phyloP scores from a whole-genome alignment of 1,140 invertebrate genomes.

The Diorhabda elongata region DNA sequence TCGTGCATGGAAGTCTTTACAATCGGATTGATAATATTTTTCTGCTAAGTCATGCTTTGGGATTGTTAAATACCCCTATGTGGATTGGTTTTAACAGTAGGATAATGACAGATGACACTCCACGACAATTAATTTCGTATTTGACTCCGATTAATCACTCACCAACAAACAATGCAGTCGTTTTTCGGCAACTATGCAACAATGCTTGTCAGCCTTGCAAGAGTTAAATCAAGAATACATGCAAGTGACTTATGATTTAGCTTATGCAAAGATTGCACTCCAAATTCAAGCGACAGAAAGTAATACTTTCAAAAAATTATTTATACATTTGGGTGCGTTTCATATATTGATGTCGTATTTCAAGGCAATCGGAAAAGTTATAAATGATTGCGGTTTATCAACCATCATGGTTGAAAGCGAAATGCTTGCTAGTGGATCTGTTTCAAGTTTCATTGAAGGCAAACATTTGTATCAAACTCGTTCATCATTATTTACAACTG shows the following conservation, averaged over 20 bases:
- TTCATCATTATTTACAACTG: too few relatives aligned
- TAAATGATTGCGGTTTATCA: conserved; percentile 41
- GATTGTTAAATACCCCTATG: conserved; percentile 30
- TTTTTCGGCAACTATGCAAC: conserved; percentile 11
- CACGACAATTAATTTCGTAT: too few relatives aligned
- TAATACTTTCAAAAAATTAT: conserved; percentile 27
- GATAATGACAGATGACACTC: too few relatives aligned
- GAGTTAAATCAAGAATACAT: conserved; percentile 17
- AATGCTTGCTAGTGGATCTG: not conserved
- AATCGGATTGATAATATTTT: conserved; percentile 23
- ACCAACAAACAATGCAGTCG: conserved; percentile 35
- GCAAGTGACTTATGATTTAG: conserved; percentile 20
- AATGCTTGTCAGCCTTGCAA: too few relatives aligned
- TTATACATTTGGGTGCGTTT: conserved; percentile 40
- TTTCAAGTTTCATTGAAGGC: too few relatives aligned
- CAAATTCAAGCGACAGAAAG: conserved; percentile 27
- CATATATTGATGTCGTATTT: conserved; percentile 33
- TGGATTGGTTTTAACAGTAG: not conserved
- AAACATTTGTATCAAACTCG: too few relatives aligned
- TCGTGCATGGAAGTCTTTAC: not conserved
- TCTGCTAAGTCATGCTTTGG: conserved; percentile 28
- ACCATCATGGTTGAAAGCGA: conserved; percentile 41
- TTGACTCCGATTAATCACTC: too few relatives aligned
- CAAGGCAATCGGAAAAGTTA: conserved; percentile 35
- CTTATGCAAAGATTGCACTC: conserved; percentile 44